Evolutionary conservation across 37 sponge, comb jelly and placozoan genomes (phyloP).

Genomic region (Axinella damicornis): DNA sequence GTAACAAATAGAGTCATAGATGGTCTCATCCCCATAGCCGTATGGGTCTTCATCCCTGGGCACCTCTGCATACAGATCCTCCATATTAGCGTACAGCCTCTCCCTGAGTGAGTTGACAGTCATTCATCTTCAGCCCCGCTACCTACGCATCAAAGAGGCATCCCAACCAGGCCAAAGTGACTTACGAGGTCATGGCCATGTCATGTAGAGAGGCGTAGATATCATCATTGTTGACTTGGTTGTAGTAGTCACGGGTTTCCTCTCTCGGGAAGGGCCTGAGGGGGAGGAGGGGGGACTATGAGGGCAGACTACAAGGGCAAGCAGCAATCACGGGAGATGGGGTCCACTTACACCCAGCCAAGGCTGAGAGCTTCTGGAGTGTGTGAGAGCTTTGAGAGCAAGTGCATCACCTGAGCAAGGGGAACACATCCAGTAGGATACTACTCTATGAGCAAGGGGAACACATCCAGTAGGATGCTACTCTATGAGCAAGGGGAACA

Average conservation of each 20-base stretch:
- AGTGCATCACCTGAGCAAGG: conserved; percentile 62
- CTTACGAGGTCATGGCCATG: conserved; percentile 19
- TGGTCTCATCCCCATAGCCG: conserved; percentile 82
- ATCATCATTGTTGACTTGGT: conserved; percentile 32
- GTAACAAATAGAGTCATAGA: conserved; percentile 70
- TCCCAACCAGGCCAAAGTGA: too few relatives aligned
- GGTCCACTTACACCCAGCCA: conserved; percentile 77
- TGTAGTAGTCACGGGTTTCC: conserved; percentile 44
- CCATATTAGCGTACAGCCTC: conserved; percentile 59
- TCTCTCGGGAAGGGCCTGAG: conserved; percentile 50
- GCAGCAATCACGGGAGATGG: background rate
- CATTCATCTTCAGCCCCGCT: too few relatives aligned
- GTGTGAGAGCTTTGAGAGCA: conserved; percentile 72
- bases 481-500: too few relatives aligned
- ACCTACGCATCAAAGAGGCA: too few relatives aligned
- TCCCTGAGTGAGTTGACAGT: conserved; percentile 11
- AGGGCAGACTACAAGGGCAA: conserved; percentile 1
- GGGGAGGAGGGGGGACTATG: background rate
- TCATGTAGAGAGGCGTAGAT: conserved; percentile 71
- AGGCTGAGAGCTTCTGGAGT: conserved; percentile 62
- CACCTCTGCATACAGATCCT: conserved; percentile 44
- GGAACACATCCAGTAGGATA: too few relatives aligned
- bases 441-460: too few relatives aligned
- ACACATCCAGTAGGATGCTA: too few relatives aligned
- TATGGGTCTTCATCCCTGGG: conserved; percentile 64